Base-by-base conservation (phyloP, 2,888 invertebrate species). In the Pimpla rufipes region DNA sequence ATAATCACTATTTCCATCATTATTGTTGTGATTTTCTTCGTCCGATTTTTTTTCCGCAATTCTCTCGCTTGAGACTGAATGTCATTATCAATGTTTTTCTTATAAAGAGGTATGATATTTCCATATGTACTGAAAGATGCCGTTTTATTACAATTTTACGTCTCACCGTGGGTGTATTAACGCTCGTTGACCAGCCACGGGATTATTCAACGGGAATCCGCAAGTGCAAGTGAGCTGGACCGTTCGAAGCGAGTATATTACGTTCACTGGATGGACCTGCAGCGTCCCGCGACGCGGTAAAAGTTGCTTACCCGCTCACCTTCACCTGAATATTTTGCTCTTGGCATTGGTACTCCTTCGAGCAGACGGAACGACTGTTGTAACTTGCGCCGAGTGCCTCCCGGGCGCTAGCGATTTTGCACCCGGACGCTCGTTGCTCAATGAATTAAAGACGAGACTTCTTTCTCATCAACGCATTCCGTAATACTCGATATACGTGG, bases 241-340 rank as follows among this genome's bases (percentile, higher is more conserved):
- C 79, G 45, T 70, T 62, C 37, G 21, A 37, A 42, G 62, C 47
- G 40, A 74, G 37, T 74, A 18, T 23, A 66, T 70, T 35, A 50
- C 74, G 66, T 21, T 83, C 37, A 35, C 16, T 66, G 62, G 59
- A 50, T 62, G 77, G 68, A 50, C 62, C 77, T n/a, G n/a, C 71
- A 52, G 50, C 67, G 23, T 66, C 59, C 55, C 37, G 57, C 55
- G 59, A 68, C 79, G 62, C 79, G 80, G 89, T 89, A 89, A 90
- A 91, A 91, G 88, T 90, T 18, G 90, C 85, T 90, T 81, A 88
- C 91, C 91, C n/a, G 91, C 84, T 91, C 84, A 88, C 91, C 91
- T 91, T 91, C 90, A 91, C 91, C 89, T 81, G 86, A 86, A 85
- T 88, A 18, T 66, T 50, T 50, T 74, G 87, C 64, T 86, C 90